Percentiles rank a stretch among this genome's conserved stretches.
Conservation (phyloP, 2,888 invertebrate genomes). For the Drosophila demipolita region DNA sequence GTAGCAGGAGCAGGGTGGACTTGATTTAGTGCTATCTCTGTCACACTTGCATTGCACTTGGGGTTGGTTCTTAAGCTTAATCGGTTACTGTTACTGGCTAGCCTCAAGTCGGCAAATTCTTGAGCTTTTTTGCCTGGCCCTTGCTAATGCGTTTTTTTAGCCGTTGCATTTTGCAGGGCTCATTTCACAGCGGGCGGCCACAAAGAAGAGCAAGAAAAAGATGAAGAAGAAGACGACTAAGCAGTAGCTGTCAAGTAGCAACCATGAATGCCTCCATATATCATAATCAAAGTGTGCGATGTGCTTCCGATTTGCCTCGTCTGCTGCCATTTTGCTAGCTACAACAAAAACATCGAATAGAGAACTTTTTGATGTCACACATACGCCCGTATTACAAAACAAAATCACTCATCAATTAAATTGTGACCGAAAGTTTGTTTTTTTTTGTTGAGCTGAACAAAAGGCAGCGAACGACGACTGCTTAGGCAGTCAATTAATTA, state of each 20-base stretch:
- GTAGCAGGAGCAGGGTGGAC: conserved; percentile 24
- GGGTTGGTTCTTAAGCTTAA: conserved; percentile 61
- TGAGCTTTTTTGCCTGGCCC: conserved; percentile 36
- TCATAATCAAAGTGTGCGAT: conserved; percentile 71
- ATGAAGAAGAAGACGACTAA: not conserved
- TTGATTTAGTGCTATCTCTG: conserved; percentile 18
- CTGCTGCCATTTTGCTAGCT: conserved; percentile 13
- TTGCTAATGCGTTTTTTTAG: conserved; percentile 70
- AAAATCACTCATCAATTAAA: conserved; percentile 67
- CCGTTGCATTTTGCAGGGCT: conserved; percentile 15
- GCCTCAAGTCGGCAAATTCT: conserved; percentile 59
- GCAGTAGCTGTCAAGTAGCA: conserved; percentile 21
- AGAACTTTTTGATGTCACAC: conserved; percentile 54
- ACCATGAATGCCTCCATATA: conserved; percentile 61
- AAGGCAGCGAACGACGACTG: conserved; percentile 52
- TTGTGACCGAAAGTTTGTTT: conserved; percentile 29
- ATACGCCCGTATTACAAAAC: conserved; percentile 67
- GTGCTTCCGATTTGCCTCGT: conserved; percentile 60
- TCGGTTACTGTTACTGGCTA: conserved; percentile 70
- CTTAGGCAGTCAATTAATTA: conserved; percentile 71
- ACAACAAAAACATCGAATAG: not conserved
- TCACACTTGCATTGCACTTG: conserved; percentile 17
- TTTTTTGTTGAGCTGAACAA: conserved; percentile 17
- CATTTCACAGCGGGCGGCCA: conserved; percentile 40
- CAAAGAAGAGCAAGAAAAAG: conserved; percentile 8